Evolutionary conservation across 2,113 vertebrate genomes (phyloP).

Genomic region (Halichoeres trimaculatus): DNA sequence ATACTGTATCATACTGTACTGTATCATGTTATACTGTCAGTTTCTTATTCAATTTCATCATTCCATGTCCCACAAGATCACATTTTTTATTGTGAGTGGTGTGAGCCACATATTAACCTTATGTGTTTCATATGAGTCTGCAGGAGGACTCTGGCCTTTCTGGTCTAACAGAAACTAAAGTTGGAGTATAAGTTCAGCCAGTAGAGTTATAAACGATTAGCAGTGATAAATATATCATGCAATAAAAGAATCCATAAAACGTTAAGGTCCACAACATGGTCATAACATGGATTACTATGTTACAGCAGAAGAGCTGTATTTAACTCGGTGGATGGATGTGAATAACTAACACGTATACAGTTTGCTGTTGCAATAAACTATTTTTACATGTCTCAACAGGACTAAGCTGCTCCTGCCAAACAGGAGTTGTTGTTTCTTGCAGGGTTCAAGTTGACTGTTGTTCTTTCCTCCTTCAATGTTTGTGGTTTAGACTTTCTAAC

Average conservation of each 20-base stretch:
- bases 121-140: neutral
- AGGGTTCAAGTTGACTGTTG: neutral
- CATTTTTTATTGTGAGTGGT: too few species aligned
- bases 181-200: neutral
- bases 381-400: conserved; percentile 64
- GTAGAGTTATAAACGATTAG: neutral
- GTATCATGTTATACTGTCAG: too few species aligned
- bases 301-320: neutral
- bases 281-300: neutral
- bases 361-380: conserved; percentile 41
- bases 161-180: conserved; percentile 22
- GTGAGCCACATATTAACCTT: neutral
- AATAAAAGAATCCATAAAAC: neutral
- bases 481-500: neutral
- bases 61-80: too few species aligned
- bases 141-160: too few species aligned
- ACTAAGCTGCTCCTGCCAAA: conserved; percentile 15
- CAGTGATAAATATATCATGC: neutral
- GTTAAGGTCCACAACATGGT: neutral
- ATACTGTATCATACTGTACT: too few species aligned
- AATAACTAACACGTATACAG: conserved; percentile 49
- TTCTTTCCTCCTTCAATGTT: neutral
- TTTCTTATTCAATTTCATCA: too few species aligned
- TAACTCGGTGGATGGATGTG: conserved; percentile 21
- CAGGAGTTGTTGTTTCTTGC: neutral